Conservation (phyloP, 2,888 invertebrate genomes). For the Drosophila colorata region DNA sequence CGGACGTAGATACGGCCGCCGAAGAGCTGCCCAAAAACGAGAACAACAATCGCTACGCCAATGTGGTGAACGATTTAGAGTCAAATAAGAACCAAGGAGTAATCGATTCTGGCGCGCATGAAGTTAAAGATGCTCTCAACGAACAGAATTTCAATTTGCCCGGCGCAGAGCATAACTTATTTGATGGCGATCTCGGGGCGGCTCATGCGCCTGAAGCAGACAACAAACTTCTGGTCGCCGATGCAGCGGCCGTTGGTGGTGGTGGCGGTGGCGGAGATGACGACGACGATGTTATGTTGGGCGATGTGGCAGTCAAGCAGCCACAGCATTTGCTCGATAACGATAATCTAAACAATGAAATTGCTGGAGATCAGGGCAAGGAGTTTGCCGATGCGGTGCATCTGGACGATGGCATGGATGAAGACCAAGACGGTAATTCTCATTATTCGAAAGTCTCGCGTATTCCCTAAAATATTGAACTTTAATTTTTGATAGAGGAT, state of each 20-base stretch:
- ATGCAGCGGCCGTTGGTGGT: slow-evolving; percentile 48
- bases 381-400: slow-evolving; percentile 84
- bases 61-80: slow-evolving; percentile 79
- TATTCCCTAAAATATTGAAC: not conserved
- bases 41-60: slow-evolving; percentile 83
- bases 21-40: slow-evolving; percentile 74
- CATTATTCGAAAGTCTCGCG: not conserved
- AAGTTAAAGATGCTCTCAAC: slow-evolving; percentile 83
- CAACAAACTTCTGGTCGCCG: slow-evolving; percentile 45
- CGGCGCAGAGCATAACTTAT: slow-evolving; percentile 78
- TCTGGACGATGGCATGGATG: slow-evolving; percentile 84
- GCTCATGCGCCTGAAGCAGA: slow-evolving; percentile 48
- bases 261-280: slow-evolving; percentile 51
- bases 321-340: slow-evolving; percentile 78
- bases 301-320: slow-evolving; percentile 78
- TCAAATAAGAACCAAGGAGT: slow-evolving; percentile 59
- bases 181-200: slow-evolving; percentile 68
- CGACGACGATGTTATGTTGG: slow-evolving; percentile 77
- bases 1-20: slow-evolving; percentile 70
- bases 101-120: slow-evolving; percentile 84
- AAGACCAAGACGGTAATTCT: slow-evolving; percentile 86
- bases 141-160: slow-evolving; percentile 83
- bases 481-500: slow-evolving; percentile 83
- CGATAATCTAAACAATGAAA: slow-evolving; percentile 85
- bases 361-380: slow-evolving; percentile 85